Base-by-base conservation (phyloP, 2,888 invertebrate genomes). In the Drosophila neutralis region DNA sequence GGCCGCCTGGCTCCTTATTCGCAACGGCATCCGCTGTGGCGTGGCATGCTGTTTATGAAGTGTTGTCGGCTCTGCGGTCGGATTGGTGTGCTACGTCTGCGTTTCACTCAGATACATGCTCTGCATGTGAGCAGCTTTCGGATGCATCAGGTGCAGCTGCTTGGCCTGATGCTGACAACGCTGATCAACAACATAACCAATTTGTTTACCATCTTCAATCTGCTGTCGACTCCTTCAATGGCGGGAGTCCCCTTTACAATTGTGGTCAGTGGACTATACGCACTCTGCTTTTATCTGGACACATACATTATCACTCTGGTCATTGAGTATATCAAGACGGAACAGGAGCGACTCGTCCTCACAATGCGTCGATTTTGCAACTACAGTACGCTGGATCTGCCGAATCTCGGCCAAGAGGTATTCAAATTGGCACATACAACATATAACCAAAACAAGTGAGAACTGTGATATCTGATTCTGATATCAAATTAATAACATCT, bases 101-200 rank as follows among this genome's bases (percentile, higher is more conserved):
- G 74, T 0, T 90, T 78, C 58, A 33, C 24, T 0, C 52, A 82
- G 21, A 91, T 89, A 24, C 65, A 84, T n/a, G 45, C 24, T 0
- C 61, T 91, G 11, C 76, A 85, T 45, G 40, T 52, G 45, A 78
- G 78, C 27, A 83, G 83, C 65, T 76, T 89, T n/a, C 64, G 68
- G 8, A 79, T 90, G 81, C 91, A 91, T 53, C 91, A 91, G 64
- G 73, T 89, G 36, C 91, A 91, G 74, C 75, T 91, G 45, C 65
- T 91, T 18, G 91, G 91, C 2, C 73, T 91, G 24, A 80, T 88
- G 69, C 68, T 91, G 40, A 83, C 82, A 35, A 88, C 91, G 1
- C 64, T 91, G 42, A 89, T 91, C 57, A 91, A 83, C 68, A 91
- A 91, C 60, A 69, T 91, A 42, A 90, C 87, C 53, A 91, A 91